Evolutionary conservation across 2,797 vertebrate genomes (phyloP).

Genomic region (Picus viridis): DNA sequence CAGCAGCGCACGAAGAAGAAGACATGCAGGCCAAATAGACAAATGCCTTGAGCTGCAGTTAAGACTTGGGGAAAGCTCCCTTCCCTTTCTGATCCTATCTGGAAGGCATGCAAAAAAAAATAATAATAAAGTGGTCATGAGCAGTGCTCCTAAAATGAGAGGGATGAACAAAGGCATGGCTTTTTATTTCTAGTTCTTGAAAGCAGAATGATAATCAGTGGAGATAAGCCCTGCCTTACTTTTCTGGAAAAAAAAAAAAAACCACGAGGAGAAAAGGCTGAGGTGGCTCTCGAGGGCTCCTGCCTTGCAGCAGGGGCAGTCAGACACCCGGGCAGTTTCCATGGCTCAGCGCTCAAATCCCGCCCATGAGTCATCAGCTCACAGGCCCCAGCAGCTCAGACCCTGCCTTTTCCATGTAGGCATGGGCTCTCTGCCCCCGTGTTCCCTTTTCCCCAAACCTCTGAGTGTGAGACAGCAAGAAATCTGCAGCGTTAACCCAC

Average conservation of each 20-base stretch:
- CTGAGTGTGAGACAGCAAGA: neutral
- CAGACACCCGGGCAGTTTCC: neutral
- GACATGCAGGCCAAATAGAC: neutral
- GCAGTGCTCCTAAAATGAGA: neutral
- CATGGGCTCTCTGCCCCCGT: neutral
- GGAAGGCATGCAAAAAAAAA: conserved; percentile 12
- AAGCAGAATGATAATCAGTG: neutral
- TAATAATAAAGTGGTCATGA: neutral
- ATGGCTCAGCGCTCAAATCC: conserved; percentile 3
- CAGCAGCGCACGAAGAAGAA: neutral
- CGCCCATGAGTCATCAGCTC: neutral
- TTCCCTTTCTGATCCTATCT: neutral
- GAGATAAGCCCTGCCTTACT: neutral
- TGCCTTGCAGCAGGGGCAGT: neutral
- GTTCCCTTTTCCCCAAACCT: neutral
- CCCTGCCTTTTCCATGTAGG: neutral
- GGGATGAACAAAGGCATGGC: neutral
- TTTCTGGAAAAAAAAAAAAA: neutral
- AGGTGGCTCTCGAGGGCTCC: neutral
- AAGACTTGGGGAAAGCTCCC: neutral
- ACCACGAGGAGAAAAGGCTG: neutral
- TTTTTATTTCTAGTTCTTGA: neutral
- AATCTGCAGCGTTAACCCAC: neutral
- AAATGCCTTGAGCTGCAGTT: neutral
- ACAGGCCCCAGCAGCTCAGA: conserved; percentile 37